These are phyloP conservation scores for Leptinotarsa lineolata DNA, from an alignment of 1,140 invertebrate genomes.

Conservation along the genomic window DNA sequence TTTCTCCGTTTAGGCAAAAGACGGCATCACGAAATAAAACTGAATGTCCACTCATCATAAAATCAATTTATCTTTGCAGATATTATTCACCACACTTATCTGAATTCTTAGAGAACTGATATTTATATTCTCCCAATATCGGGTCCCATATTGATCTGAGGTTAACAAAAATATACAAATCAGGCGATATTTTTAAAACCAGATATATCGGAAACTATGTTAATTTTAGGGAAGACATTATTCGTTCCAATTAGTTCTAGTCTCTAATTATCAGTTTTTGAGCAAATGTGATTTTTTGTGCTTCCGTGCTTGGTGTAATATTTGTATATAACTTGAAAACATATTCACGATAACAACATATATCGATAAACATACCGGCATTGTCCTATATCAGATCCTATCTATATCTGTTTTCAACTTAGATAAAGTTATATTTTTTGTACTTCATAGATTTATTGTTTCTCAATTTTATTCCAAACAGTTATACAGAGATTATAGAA, in stretches of 20 bases:
- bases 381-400: not conserved
- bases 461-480: not conserved
- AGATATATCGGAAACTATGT: not conserved
- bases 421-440: not conserved
- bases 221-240: not conserved
- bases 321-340: not conserved
- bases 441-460: not conserved
- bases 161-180: too few species aligned
- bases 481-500: slow-evolving; percentile 3
- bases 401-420: not conserved
- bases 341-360: not conserved
- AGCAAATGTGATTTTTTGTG: slow-evolving; percentile 40
- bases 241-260: not conserved
- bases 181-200: not conserved
- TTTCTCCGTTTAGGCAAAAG: too few species aligned
- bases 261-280: not conserved
- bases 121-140: too few species aligned
- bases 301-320: slow-evolving; percentile 28
- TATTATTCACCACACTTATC: too few species aligned
- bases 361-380: not conserved
- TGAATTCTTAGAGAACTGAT: too few species aligned
- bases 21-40: too few species aligned
- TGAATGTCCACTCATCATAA: too few species aligned
- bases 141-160: too few species aligned
- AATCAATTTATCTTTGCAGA: too few species aligned